Conservation (phyloP, 2,797 vertebrate genomes). For the Limosa lapponica region DNA sequence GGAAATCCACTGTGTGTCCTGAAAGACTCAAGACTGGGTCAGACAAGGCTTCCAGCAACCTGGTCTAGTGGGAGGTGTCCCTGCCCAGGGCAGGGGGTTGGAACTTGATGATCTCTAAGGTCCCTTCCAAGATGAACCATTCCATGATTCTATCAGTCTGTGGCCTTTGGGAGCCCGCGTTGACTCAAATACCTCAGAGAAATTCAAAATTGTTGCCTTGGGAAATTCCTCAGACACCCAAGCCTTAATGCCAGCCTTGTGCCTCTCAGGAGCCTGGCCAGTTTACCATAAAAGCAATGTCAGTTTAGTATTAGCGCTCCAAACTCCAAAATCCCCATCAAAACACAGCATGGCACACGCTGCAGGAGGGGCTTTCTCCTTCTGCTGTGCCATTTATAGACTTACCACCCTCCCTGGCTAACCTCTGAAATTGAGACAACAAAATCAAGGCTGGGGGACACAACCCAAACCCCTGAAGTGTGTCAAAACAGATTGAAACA, state of each 20-base stretch:
- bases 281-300: not conserved
- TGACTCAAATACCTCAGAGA: not conserved
- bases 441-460: not conserved
- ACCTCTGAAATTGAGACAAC: not conserved
- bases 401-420: not conserved
- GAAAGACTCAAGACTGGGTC: not conserved
- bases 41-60: too few species aligned
- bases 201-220: not conserved
- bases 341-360: accelerated
- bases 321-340: not conserved
- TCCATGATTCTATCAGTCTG: not conserved
- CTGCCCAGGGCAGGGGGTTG: too few species aligned
- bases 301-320: not conserved
- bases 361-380: not conserved
- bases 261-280: not conserved
- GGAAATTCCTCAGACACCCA: not conserved
- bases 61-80: too few species aligned
- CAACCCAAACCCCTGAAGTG: not conserved
- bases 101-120: too few species aligned
- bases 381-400: not conserved
- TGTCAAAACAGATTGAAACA: not conserved
- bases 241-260: accelerated
- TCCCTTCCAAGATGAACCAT: too few species aligned
- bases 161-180: not conserved
- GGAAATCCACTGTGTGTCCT: not conserved